Evolutionary conservation across 2,888 invertebrate genomes (phyloP), one percentile per base, ranked within the genome.

Genomic region (Dorcus hopei): DNA sequence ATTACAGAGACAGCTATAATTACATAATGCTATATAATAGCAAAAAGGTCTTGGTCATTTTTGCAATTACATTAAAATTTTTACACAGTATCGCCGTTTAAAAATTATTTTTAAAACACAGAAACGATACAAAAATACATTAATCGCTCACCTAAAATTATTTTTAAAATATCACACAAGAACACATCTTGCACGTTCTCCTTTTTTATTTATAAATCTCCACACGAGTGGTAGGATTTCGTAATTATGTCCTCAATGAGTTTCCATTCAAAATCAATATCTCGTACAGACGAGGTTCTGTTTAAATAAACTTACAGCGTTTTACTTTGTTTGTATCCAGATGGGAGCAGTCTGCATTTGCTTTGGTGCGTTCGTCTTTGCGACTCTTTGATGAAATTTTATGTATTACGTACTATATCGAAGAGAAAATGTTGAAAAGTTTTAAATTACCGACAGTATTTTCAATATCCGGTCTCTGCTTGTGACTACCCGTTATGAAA

Each of bases 41-140:
- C 58, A 53, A 57, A 52, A 58, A 58, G 42, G 52, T 58, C 49
- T 58, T 58, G 58, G 58, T 58, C 58, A 58, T 53, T 58, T 47
- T 58, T 57, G 50, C 47, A 43, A 42, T 50, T 40, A 45, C 45
- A 45, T 23, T 45, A 19, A 45, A 16, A 5, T 41, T 16, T 49
- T 49, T 51, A 16, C 52, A 52, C 57, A 47, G 23, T 33, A 47
- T 39, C 38, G 47, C 26, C 39, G 16, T 43, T 57, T 47, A 38
- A 40, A 42, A 33, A 14, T 57, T 38, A 26, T 49, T 42, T 42
- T 42, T 56, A 47, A 45, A 55, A 55, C 59, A 65, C 63, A 52
- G 58, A 63, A 63, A 63, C 55, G 61, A 65, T 65, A 63, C 57
- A 65, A 65, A 65, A 65, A 65, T 65, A 65, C 62, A 62, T 65